A percentile compares a stretch with the other conserved stretches of the same genome.
These are phyloP conservation scores for Choristoneura fumiferana DNA, from an alignment of 1,140 invertebrate genomes.

Conservation along the genomic window DNA sequence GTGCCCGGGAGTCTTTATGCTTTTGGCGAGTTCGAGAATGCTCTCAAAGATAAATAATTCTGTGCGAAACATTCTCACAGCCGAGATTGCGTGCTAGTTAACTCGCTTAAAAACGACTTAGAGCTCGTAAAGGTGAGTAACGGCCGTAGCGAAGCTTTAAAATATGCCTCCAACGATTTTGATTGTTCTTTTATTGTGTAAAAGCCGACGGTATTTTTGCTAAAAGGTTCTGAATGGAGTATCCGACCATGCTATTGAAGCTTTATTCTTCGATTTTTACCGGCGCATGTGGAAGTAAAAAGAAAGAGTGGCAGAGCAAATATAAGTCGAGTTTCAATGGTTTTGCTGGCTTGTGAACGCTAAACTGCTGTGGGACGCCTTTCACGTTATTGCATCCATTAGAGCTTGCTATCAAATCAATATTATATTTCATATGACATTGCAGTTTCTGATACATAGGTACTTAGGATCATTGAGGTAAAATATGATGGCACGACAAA, in stretches of 20 bases:
- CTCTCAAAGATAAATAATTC: slow-evolving; percentile 60
- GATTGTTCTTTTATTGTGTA: slow-evolving; percentile 33
- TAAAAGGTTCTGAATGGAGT: background rate
- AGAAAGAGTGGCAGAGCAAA: no score
- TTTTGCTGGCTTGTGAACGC: no score
- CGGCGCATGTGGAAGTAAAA: background rate
- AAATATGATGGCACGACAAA: no score
- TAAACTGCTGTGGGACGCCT: no score
- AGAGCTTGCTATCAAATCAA: no score
- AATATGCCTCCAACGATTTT: slow-evolving; percentile 33
- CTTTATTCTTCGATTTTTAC: background rate
- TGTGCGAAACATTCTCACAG: slow-evolving; percentile 31
- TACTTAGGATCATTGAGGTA: no score
- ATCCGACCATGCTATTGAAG: no score
- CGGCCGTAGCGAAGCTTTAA: slow-evolving; percentile 31
- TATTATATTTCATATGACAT: no score
- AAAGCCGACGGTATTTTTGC: slow-evolving; percentile 15
- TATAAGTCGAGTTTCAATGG: no score
- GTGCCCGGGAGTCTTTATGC: background rate
- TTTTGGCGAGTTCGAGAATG: slow-evolving; percentile 31
- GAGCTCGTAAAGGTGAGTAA: slow-evolving; percentile 60
- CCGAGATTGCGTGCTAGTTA: slow-evolving; percentile 55
- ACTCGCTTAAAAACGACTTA: slow-evolving; percentile 64
- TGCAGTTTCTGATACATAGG: no score
- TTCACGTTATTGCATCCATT: no score